Evolutionary conservation across 2,797 vertebrate genomes (phyloP).

Genomic region (Pseudochirops cupreus): DNA sequence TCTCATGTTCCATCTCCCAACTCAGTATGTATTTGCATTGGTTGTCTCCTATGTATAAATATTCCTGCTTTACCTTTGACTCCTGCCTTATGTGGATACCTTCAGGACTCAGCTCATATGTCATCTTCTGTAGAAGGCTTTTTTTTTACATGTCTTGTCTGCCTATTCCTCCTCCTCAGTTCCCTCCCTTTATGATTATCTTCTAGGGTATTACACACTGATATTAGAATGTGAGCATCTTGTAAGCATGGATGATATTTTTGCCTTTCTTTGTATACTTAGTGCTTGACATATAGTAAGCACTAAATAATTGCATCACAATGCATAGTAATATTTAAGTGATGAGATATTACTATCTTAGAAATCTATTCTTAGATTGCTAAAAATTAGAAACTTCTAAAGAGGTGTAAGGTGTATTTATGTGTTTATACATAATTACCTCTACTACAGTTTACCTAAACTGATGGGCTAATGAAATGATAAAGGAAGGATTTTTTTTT

Average conservation of each 20-base stretch:
- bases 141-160: too few relatives aligned
- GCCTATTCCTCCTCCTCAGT: too few relatives aligned
- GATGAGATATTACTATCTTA: conserved; percentile 43
- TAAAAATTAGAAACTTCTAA: conserved; percentile 34
- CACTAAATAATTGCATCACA: background rate
- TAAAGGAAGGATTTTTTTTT: conserved; percentile 25
- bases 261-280: conserved; percentile 25
- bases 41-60: background rate
- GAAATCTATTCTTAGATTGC: conserved; percentile 42
- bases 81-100: background rate
- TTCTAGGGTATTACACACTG: background rate
- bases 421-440: background rate
- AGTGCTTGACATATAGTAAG: background rate
- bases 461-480: conserved; percentile 3
- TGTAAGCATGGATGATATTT: conserved; percentile 19
- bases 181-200: too few relatives aligned
- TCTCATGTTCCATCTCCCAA: background rate
- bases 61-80: background rate
- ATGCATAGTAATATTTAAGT: background rate
- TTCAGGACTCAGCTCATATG: background rate
- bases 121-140: too few relatives aligned
- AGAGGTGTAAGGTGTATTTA: background rate
- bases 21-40: background rate
- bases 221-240: background rate
- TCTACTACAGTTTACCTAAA: conserved; percentile 26